phyloP scores from a whole-genome alignment of 2,797 vertebrate species.

The Serranus cabrilla region DNA sequence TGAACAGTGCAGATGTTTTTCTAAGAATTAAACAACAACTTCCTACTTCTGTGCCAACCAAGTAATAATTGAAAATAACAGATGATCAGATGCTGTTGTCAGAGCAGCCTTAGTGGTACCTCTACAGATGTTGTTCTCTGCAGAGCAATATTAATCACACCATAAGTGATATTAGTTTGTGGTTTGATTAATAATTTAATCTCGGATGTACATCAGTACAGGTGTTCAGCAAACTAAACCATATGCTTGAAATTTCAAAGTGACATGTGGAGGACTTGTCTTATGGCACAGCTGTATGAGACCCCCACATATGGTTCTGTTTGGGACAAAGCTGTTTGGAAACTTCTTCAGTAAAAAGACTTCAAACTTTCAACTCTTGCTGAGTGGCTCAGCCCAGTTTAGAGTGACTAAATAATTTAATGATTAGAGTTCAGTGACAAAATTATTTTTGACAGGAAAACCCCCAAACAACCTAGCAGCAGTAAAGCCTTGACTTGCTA shows the following conservation, averaged over 20 bases:
- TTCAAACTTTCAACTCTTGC: constrained; percentile 29
- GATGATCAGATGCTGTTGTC: constrained; percentile 73
- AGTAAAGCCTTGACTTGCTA: background rate
- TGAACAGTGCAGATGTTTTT: constrained; percentile 77
- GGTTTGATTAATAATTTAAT: constrained; percentile 84
- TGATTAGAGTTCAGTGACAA: constrained; percentile 1
- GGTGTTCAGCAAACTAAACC: constrained; percentile 76
- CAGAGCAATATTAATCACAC: constrained; percentile 66
- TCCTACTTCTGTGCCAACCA: constrained; percentile 65
- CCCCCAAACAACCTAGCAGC: background rate
- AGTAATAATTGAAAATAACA: constrained; percentile 73
- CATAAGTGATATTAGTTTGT: constrained; percentile 73
- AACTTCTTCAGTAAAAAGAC: constrained; percentile 44
- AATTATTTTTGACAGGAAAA: background rate
- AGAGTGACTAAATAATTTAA: background rate
- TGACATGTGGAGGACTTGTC: constrained; percentile 48
- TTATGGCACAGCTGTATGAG: constrained; percentile 66
- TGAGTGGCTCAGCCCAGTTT: background rate
- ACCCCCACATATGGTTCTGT: constrained; percentile 62
- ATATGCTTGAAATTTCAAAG: constrained; percentile 73
- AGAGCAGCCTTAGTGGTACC: constrained; percentile 46
- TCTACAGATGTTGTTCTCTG: constrained; percentile 80
- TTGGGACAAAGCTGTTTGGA: constrained; percentile 66
- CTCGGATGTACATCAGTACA: constrained; percentile 65
- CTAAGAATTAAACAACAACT: constrained; percentile 68